A percentile compares a stretch with the other conserved stretches of the same genome.
Conservation (phyloP, 2,888 invertebrate genomes). For the Spisula solida region DNA sequence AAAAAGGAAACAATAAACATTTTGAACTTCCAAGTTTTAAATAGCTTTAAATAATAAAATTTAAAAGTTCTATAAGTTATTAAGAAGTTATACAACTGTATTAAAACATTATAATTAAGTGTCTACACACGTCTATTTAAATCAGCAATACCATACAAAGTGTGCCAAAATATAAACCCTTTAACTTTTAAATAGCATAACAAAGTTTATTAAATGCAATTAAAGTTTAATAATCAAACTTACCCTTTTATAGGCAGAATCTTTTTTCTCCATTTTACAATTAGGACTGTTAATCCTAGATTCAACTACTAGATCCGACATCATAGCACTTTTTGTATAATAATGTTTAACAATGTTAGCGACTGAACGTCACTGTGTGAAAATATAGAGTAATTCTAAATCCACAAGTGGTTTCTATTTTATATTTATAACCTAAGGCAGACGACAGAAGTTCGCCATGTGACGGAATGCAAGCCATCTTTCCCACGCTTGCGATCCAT, state of each 20-base stretch:
- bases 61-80: not conserved
- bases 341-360: constrained; percentile 31
- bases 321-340: constrained; percentile 38
- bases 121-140: not conserved
- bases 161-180: not conserved
- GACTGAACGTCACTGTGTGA: constrained; percentile 16
- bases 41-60: not conserved
- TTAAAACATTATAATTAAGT: not conserved
- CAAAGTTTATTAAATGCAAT: not conserved
- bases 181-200: not conserved
- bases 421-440: constrained; percentile 78
- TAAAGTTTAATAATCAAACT: constrained; percentile 34
- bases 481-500: constrained; percentile 84
- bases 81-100: not conserved
- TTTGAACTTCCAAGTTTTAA: no score
- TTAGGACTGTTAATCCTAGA: constrained; percentile 57
- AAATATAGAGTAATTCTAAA: constrained; percentile 48
- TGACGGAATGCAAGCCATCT: constrained; percentile 79
- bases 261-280: constrained; percentile 63
- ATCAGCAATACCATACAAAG: not conserved
- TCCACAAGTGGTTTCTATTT: constrained; percentile 69
- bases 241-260: constrained; percentile 72
- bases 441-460: constrained; percentile 79
- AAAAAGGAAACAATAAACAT: constrained; percentile 58
- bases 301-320: constrained; percentile 65